Base-by-base conservation (phyloP, 2,797 vertebrate species). In the Darevskia mixta region DNA sequence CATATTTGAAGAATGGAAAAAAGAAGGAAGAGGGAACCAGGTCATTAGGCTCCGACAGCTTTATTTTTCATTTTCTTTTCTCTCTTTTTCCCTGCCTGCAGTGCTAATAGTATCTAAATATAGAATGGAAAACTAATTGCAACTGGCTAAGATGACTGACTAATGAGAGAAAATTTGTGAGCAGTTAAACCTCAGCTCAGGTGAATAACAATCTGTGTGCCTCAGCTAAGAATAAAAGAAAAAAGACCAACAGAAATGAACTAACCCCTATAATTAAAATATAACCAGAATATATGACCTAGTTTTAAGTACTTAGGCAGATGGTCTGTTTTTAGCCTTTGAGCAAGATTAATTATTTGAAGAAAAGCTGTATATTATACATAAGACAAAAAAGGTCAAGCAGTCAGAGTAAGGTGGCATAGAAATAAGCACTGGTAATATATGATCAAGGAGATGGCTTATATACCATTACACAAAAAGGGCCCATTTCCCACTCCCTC, bases 241-340 rank as follows among this genome's bases (percentile, higher is more conserved):
- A 69, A 79, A 29, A 25, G 23, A 45, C 38, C 66, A 76, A 45
- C 4, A 73, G 38, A 87, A 80, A 73, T n/a, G 18, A 82, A 82
- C 29, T 64, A 81, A 25, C 23, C 13, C 15, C 71, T 35, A 43
- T 76, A 82, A 87, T 82, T 82, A 76, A 75, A 76, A 75, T 82
- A 75, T 66, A 82, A 82, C 55, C 41, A 76, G 79, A 75, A 82
- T 82, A 82, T 66, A 87, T 87, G 79, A 76, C 86, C 79, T 72
- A 87, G 38, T 87, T 87, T 38, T 13, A 82, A 45, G 79, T 75
- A 75, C 10, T 82, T 32, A 72, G 67, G 67, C 45, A 87, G 71
- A 66, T 87, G 79, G 79, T 29, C 41, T 82, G 20, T 49, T 82
- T 66, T n/a, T 27, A 82, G 29, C 6, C 58, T 82, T 23, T 72